Conservation (phyloP, 2,113 vertebrate species). For the Elachura formosa region DNA sequence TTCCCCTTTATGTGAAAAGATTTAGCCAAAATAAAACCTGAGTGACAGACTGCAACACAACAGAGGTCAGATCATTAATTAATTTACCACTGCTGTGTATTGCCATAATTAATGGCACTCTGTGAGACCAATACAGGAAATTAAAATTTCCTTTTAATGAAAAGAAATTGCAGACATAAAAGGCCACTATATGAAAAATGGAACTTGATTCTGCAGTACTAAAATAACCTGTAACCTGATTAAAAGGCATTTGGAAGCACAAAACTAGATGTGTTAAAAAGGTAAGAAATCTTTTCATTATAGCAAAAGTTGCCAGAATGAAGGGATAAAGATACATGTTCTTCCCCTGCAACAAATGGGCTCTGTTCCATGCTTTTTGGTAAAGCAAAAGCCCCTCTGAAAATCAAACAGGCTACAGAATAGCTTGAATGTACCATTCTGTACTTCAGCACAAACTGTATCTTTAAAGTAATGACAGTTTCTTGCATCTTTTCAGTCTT, state of each 20-base stretch:
- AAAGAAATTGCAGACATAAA: neutral
- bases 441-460: neutral
- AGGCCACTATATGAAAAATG: neutral
- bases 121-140: neutral
- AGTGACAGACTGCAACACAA: neutral
- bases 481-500: neutral
- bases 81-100: neutral
- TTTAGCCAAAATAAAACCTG: neutral
- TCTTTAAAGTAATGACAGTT: slow-evolving; percentile 10
- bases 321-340: neutral
- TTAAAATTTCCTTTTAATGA: slow-evolving; percentile 14
- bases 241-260: slow-evolving; percentile 2
- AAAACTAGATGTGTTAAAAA: neutral
- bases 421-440: neutral
- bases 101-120: neutral
- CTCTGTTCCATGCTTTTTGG: neutral
- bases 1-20: neutral
- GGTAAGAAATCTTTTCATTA: neutral
- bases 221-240: neutral
- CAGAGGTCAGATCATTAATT: neutral
- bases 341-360: neutral
- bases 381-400: neutral
- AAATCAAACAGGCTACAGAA: neutral
- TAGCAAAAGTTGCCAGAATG: neutral
- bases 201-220: neutral